Evolutionary conservation across 2,113 vertebrate genomes (phyloP).

Genomic region (Megaptera novaeangliae): DNA sequence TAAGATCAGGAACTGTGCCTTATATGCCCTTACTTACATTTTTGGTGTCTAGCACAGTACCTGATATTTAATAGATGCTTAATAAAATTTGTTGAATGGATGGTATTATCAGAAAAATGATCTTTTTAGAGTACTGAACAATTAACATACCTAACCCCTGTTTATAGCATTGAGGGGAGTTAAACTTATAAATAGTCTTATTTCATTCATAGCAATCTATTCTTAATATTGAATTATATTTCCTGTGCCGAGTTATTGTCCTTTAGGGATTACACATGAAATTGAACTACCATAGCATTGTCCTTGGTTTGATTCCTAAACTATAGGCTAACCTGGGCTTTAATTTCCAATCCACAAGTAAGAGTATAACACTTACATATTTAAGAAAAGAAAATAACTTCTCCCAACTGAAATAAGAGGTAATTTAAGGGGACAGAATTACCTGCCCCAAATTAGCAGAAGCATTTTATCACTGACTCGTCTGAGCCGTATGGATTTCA

Average conservation of each 20-base stretch:
- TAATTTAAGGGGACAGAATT: conserved; percentile 66
- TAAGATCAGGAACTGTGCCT: background rate
- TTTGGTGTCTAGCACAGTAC: background rate
- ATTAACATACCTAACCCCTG: background rate
- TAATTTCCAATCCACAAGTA: conserved; percentile 28
- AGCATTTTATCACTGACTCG: conserved; percentile 61
- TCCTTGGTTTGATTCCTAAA: conserved; percentile 42
- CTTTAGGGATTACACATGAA: conserved; percentile 21
- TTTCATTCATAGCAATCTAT: conserved; percentile 11
- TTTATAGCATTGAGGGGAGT: background rate
- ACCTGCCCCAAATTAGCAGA: conserved; percentile 50
- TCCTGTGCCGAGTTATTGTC: conserved; percentile 12
- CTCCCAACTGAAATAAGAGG: conserved; percentile 44
- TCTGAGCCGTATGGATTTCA: conserved; percentile 67
- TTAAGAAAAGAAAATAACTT: conserved; percentile 46
- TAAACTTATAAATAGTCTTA: background rate
- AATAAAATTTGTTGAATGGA: background rate
- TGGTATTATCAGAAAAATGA: background rate
- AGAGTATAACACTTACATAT: conserved; percentile 7
- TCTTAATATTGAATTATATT: conserved; percentile 29
- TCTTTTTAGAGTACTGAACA: background rate
- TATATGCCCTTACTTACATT: background rate
- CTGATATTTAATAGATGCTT: background rate
- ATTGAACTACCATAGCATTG: background rate
- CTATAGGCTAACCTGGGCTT: background rate